Evolutionary conservation across 2,888 invertebrate genomes (phyloP), one percentile per base, ranked within the genome.

Genomic region (Drosophila nr. medialis): DNA sequence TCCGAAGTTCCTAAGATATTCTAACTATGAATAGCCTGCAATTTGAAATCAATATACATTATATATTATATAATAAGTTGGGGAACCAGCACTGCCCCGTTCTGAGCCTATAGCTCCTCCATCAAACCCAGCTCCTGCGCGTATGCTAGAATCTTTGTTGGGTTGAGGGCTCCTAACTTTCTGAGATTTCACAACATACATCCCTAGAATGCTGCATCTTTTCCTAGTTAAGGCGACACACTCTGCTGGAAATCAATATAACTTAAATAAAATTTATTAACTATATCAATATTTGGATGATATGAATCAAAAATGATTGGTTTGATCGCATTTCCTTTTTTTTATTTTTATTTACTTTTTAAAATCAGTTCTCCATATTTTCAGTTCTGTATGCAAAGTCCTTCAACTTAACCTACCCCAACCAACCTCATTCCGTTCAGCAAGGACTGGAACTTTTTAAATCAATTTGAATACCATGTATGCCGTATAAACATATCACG

Each of bases 401-500:
- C 13, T n/a, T 30, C 18, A 13, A n/a, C 8, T 30, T 13, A 36
- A 18, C 7, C 21, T 32, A 13, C 3, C 10, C 11, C 18, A 29
- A 42, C 27, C 32, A 30, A 30, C 15, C 24, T 15, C 13, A 58
- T 69, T n/a, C 36, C 15, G 32, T 21, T 49, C n/a, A 30, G 30
- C 30, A 27, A 27, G 32, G 18, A 30, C 2, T 2, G 5, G 1
- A 48, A 45, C 24, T 66, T 50, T 68, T 58, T 15, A 21, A 73
- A 59, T 45, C 36, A 51, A 72, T 72, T 66, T 77, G 40, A 62
- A 42, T 51, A 48, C 24, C 42, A 66, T 64, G 51, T 36, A 38
- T 2, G 34, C 30, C 51, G 38, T 15, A 59, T 11, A 49, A 70
- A 49, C 60, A 38, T 62, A 77, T 75, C 89, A 87, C 87, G 87